Base-by-base conservation (phyloP, 1,140 invertebrate species). In the Akabosia matsudoensis region DNA sequence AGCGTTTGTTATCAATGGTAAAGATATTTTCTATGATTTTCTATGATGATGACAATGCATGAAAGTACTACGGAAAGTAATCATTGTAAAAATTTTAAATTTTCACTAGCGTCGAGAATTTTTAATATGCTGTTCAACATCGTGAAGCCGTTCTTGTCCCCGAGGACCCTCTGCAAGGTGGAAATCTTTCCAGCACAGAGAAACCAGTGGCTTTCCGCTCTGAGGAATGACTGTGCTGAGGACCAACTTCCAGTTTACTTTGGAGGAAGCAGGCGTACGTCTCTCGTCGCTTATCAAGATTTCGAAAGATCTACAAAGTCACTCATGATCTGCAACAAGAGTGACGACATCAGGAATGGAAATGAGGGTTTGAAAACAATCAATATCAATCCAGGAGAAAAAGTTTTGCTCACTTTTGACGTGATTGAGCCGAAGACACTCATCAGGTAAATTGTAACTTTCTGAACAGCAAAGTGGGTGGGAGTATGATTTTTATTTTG, bases 71-170 rank as follows among this genome's bases (percentile, higher is more conserved):
- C n/a, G n/a, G n/a, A n/a, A n/a, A n/a, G n/a, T n/a, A n/a, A n/a
- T n/a, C n/a, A n/a, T n/a, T n/a, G n/a, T n/a, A n/a, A n/a, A n/a
- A n/a, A 10, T 45, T 45, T 18, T 45, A 18, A 45, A 7, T 45
- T 67, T 67, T 28, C 4, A 13, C 14, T 22, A 67, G 61, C 61
- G 7, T 67, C 61, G 4, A 67, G 61, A 22, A 67, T 67, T 30
- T 67, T 67, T 30, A 2, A 67, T 30, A 67, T 67, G 24, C n/a
- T 67, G 22, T 67, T 67, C 61, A 67, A 67, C 61, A 67, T 67
- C n/a, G 61, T 67, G 7, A 67, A 67, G 28, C 61, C 61, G 7
- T 67, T 67, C n/a, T 30, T 67, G 61, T 28, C 61, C 7, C 61
- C 61, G 3, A 24, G 61, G 4, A 67, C 61, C 7, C 31, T 67